Evolutionary conservation across 2,888 invertebrate genomes (phyloP).

Genomic region (Anthophora plumipes): DNA sequence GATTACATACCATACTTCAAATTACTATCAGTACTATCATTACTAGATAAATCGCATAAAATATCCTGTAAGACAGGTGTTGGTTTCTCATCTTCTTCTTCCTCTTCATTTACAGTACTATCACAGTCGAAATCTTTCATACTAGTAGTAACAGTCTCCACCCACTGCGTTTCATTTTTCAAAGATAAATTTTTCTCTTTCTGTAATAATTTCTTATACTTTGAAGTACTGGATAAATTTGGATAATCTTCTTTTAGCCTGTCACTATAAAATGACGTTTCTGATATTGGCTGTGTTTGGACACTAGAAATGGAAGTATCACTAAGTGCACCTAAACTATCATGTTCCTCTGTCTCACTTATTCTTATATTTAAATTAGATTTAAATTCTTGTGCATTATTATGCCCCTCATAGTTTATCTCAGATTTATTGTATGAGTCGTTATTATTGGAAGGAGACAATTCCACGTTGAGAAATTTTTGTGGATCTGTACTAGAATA

Average conservation of each 20-base stretch:
- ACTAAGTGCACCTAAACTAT: slow-evolving; percentile 6
- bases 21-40: slow-evolving; percentile 58
- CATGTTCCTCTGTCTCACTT: background rate
- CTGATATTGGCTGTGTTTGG: background rate
- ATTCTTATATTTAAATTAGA: background rate
- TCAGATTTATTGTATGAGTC: background rate
- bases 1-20: slow-evolving; percentile 59
- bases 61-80: slow-evolving; percentile 67
- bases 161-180: background rate
- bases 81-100: slow-evolving; percentile 50
- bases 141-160: background rate
- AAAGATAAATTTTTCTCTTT: background rate
- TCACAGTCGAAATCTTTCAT: slow-evolving; percentile 9
- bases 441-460: slow-evolving; percentile 30
- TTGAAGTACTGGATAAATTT: background rate
- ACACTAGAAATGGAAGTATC: slow-evolving; percentile 8
- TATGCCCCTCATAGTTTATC: slow-evolving; percentile 1
- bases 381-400: background rate
- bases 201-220: background rate
- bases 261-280: background rate
- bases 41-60: slow-evolving; percentile 61
- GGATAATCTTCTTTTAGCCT: background rate
- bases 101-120: slow-evolving; percentile 28
- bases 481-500: slow-evolving; percentile 72
- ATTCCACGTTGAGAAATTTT: slow-evolving; percentile 60